Conservation (phyloP, 2,797 vertebrate species). For the Microctenopoma lineatum region DNA sequence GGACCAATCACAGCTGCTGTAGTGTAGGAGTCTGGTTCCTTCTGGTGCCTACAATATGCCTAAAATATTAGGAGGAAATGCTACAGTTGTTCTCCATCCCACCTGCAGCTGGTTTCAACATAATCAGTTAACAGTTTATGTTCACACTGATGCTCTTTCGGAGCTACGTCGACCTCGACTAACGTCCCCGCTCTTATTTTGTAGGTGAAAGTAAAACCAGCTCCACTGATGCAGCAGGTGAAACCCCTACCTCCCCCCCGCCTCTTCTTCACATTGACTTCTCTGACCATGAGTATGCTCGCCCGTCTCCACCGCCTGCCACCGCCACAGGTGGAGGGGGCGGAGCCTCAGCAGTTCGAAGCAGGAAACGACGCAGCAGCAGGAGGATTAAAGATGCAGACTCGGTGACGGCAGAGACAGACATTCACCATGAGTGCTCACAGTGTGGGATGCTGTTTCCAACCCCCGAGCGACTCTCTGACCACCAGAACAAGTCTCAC, state of each 20-base stretch:
- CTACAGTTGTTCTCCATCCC: too few relatives aligned
- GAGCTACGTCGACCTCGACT: background rate
- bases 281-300: slow-evolving; percentile 54
- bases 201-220: slow-evolving; percentile 24
- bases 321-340: rapidly evolving
- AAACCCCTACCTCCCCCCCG: background rate
- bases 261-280: background rate
- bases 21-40: too few relatives aligned
- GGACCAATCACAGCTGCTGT: too few relatives aligned
- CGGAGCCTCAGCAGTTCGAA: rapidly evolving
- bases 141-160: background rate
- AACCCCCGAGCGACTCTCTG: slow-evolving; percentile 33
- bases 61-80: too few relatives aligned
- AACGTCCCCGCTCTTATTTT: background rate
- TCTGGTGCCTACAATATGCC: too few relatives aligned
- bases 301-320: rapidly evolving
- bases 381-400: rapidly evolving
- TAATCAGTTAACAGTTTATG: background rate
- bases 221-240: background rate
- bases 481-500: slow-evolving; percentile 52
- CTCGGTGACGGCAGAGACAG: rapidly evolving
- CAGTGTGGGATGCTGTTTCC: slow-evolving; percentile 59
- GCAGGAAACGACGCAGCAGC: background rate
- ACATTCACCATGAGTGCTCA: slow-evolving; percentile 1
- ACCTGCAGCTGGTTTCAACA: too few relatives aligned